Base-by-base conservation (phyloP, 2,113 vertebrate genomes). In the Oncorhynchus mykiss region DNA sequence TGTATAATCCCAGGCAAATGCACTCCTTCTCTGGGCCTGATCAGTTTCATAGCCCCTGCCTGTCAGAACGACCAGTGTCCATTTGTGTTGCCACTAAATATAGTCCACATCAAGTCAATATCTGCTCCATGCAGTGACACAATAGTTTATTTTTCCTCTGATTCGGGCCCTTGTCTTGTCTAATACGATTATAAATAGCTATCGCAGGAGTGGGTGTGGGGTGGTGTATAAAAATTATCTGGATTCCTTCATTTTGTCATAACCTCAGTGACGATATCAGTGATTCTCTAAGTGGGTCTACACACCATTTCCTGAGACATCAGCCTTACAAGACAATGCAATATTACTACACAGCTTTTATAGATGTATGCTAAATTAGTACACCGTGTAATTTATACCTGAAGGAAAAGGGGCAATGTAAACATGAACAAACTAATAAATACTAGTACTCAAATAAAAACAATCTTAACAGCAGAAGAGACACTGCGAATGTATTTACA, bases 11-110 rank as follows among this genome's bases (percentile, higher is more conserved):
- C 85, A 59, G 85, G 88, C 90, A 90, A 84, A 91, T 91, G 90
- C 85, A 88, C 81, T 84, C 86, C 87, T 84, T 84, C 88, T 87
- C 86, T 59, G 86, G 84, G 87, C 11, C 86, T 66, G 85, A 83
- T 82, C 76, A 84, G 89, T 89, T 92, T 92, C 91, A 91, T 89
- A 89, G 89, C 77, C 85, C 79, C 77, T 81, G 90, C 82, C 83
- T 82, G 79, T 88, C 86, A 84, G 85, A 90, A 87, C 14, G 16
- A 54, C 88, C 74, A 84, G 66, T 69, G 84, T 89, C 86, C 90
- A 87, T 87, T 91, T 90, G 90, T 90, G 88, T 59, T 81, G 71
- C 67, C 78, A 82, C 88, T 92, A 93, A 89, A 91, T 91, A 88
- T 91, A 93, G 91, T 86, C 76, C 79, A 78, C 79, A 86, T 88